phyloP scores from a whole-genome alignment of 23 tunicate species.

The Clavelina lepadiformis region DNA sequence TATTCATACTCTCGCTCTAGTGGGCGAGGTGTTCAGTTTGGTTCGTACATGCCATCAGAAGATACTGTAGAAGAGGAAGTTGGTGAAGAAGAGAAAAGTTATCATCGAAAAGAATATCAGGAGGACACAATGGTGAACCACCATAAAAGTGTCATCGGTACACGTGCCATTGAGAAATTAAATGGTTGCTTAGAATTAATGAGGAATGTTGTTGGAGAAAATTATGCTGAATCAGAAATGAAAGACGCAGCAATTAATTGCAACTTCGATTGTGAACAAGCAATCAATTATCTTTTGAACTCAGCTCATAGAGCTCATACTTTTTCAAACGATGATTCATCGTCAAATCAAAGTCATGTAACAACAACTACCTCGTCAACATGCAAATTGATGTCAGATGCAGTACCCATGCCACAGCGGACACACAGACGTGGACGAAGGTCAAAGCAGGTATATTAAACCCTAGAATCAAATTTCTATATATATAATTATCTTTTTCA shows the following conservation, averaged over 20 bases:
- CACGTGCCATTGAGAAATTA: not conserved
- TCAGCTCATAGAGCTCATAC: too few species aligned
- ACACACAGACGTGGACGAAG: too few species aligned
- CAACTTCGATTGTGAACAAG: conserved; percentile 53
- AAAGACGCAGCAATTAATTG: conserved; percentile 32
- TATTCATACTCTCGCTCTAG: conserved; percentile 68
- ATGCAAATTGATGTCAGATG: too few species aligned
- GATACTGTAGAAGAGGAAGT: conserved; percentile 55
- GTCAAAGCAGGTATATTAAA: too few species aligned
- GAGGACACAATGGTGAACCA: not conserved
- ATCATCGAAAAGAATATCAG: not conserved
- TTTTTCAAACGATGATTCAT: too few species aligned
- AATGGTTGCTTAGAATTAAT: conserved; percentile 19
- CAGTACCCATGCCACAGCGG: too few species aligned
- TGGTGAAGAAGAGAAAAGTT: conserved; percentile 18
- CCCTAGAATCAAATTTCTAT: too few species aligned
- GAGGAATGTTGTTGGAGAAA: conserved; percentile 65
- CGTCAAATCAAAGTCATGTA: too few species aligned
- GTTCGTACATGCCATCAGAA: conserved; percentile 79
- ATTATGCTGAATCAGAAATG: conserved; percentile 37
- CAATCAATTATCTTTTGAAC: conserved; percentile 47
- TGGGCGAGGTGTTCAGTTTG: conserved; percentile 31
- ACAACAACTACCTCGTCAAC: too few species aligned
- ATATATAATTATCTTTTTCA: too few species aligned
- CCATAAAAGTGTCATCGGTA: not conserved